Percentiles rank a stretch among this genome's conserved stretches.
Evolutionary conservation across 2,797 vertebrate genomes (phyloP).

Genomic region (Sebastes wilsoni): DNA sequence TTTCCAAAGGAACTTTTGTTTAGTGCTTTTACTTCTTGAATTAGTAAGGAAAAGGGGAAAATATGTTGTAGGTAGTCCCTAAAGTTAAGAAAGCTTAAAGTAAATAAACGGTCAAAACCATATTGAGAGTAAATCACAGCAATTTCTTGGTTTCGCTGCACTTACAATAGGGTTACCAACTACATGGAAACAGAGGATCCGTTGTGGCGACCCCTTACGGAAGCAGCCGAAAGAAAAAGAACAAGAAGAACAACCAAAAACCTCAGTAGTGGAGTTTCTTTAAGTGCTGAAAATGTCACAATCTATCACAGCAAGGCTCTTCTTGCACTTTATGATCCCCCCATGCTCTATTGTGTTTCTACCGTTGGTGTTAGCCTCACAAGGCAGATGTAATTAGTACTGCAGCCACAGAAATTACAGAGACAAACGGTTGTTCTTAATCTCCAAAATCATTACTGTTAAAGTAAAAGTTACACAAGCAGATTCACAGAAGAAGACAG

Average conservation of each 20-base stretch:
- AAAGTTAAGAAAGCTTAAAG: background rate
- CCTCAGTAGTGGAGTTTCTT: background rate
- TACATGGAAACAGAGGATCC: no score
- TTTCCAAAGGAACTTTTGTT: conserved; percentile 49
- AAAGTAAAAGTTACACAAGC: conserved; percentile 18
- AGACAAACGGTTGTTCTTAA: conserved; percentile 3
- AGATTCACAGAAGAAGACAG: background rate
- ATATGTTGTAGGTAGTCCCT: background rate
- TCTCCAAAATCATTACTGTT: conserved; percentile 27
- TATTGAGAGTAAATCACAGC: conserved; percentile 8
- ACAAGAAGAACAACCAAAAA: no score
- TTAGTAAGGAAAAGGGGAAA: conserved; percentile 8
- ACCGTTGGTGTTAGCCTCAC: conserved; percentile 26
- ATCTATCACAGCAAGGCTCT: background rate
- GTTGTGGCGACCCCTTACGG: no score
- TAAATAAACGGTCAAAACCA: conserved; percentile 5
- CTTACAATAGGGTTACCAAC: background rate
- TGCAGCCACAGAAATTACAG: conserved; percentile 23
- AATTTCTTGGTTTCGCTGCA: conserved; percentile 29
- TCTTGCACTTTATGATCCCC: background rate
- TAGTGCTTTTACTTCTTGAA: conserved; percentile 3
- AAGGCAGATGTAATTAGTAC: conserved; percentile 9
- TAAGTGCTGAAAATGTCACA: conserved; percentile 17
- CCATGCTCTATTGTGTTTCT: conserved; percentile 13
- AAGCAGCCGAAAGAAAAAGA: no score